Conservation (phyloP, 2,113 vertebrate genomes). For the Aldabrachelys gigantea region DNA sequence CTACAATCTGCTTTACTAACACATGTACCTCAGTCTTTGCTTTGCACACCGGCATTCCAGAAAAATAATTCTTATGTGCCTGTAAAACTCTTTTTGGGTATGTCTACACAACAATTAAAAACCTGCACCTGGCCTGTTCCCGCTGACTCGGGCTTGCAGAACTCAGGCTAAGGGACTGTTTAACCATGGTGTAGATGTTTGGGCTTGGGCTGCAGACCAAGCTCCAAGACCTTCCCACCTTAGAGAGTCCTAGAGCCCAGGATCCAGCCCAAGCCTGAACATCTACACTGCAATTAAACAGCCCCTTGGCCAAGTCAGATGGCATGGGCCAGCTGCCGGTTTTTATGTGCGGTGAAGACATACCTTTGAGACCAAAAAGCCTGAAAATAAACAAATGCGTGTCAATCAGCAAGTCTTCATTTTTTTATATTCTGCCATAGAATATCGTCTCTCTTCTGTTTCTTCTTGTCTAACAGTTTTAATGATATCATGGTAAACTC, state of each 20-base stretch:
- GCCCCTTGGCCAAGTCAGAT: background rate
- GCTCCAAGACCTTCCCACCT: background rate
- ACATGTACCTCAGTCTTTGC: conserved; percentile 10
- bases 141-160: background rate
- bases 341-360: background rate
- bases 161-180: background rate
- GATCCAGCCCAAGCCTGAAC: background rate
- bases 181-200: background rate
- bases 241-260: background rate
- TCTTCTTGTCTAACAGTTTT: background rate
- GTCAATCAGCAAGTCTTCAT: background rate
- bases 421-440: background rate
- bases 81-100: background rate
- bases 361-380: background rate
- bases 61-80: conserved; percentile 18
- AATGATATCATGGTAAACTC: background rate
- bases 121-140: background rate
- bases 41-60: conserved; percentile 13
- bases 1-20: conserved; percentile 40
- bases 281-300: background rate
- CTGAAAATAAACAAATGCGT: background rate
- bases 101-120: background rate
- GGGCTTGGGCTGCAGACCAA: background rate
- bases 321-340: background rate
- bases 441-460: background rate